A percentile compares a stretch with the other conserved stretches of the same genome.
Conservation (phyloP, 2,797 vertebrate species). For the Pelochelys cantorii region DNA sequence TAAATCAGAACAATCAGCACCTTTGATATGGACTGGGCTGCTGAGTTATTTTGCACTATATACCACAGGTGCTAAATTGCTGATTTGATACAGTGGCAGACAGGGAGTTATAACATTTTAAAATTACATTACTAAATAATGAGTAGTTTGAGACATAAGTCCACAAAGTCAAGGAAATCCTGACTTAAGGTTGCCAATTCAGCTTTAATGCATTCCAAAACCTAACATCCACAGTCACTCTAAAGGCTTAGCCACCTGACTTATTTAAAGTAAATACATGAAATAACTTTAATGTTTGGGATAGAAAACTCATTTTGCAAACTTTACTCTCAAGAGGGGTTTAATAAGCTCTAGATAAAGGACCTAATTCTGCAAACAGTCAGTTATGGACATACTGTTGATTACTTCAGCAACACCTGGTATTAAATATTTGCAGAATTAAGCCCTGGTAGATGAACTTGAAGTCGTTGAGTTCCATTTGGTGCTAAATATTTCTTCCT, state of each 20-base stretch:
- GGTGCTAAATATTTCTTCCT: neutral
- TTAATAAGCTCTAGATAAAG: neutral
- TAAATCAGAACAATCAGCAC: slow-evolving; percentile 15
- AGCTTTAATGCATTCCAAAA: neutral
- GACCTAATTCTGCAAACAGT: neutral
- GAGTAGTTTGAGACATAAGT: slow-evolving; percentile 9
- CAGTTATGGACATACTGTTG: neutral
- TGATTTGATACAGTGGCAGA: slow-evolving; percentile 35
- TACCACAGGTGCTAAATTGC: slow-evolving; percentile 49
- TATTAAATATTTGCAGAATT: neutral
- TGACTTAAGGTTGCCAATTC: neutral
- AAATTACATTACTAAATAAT: slow-evolving; percentile 32
- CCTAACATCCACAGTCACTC: neutral
- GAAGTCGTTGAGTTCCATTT: neutral
- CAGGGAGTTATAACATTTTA: slow-evolving; percentile 46
- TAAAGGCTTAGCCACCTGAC: slow-evolving; percentile 18
- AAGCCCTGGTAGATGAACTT: neutral
- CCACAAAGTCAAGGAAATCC: slow-evolving; percentile 16
- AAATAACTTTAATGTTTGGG: slow-evolving; percentile 8
- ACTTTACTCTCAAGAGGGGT: neutral
- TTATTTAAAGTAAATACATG: neutral
- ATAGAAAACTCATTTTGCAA: neutral
- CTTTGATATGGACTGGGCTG: slow-evolving; percentile 33
- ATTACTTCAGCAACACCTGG: neutral
- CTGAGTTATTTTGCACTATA: slow-evolving; percentile 21